Evolutionary conservation across 1,140 invertebrate species (phyloP).

Genomic region (Aporrectodea caliginosa): DNA sequence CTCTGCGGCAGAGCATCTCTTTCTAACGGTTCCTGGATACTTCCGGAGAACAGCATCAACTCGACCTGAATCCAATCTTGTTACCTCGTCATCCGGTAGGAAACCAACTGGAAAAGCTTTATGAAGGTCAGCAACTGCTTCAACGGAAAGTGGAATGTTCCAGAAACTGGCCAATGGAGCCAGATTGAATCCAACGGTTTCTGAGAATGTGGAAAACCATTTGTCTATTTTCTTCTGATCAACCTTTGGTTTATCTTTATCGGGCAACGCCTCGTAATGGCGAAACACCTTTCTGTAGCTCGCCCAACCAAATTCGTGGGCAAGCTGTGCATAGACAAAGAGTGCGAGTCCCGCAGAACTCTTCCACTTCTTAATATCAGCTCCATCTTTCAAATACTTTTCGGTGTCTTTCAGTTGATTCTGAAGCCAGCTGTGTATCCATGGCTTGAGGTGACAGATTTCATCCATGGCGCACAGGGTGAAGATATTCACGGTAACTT

Average conservation of each 20-base stretch:
- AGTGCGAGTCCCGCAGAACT: conserved; percentile 30
- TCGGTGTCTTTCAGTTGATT: conserved; percentile 12
- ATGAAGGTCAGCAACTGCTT: conserved; percentile 8
- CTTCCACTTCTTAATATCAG: conserved; percentile 26
- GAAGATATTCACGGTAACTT: conserved; percentile 41
- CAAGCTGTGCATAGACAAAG: conserved; percentile 32
- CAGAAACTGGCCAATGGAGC: conserved; percentile 33
- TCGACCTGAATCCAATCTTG: conserved; percentile 10
- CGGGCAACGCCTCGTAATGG: conserved; percentile 20
- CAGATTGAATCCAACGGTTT: conserved; percentile 25
- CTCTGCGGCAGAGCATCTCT: conserved; percentile 29
- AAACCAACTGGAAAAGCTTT: background rate
- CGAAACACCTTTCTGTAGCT: conserved; percentile 33
- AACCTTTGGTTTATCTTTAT: conserved; percentile 21
- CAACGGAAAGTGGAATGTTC: conserved; percentile 26
- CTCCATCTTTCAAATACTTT: conserved; percentile 35
- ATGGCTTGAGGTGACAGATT: conserved; percentile 31
- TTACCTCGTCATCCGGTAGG: conserved; percentile 29
- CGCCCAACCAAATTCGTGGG: conserved; percentile 34
- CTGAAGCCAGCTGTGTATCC: conserved; percentile 36
- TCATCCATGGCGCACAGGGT: conserved; percentile 40
- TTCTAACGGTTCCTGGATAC: background rate
- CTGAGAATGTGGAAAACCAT: conserved; percentile 33
- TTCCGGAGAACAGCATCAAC: background rate
- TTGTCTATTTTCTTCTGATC: conserved; percentile 35